These are phyloP conservation scores for Sialis lutaria DNA, from an alignment of 2,888 invertebrate species.

Conservation along the genomic window DNA sequence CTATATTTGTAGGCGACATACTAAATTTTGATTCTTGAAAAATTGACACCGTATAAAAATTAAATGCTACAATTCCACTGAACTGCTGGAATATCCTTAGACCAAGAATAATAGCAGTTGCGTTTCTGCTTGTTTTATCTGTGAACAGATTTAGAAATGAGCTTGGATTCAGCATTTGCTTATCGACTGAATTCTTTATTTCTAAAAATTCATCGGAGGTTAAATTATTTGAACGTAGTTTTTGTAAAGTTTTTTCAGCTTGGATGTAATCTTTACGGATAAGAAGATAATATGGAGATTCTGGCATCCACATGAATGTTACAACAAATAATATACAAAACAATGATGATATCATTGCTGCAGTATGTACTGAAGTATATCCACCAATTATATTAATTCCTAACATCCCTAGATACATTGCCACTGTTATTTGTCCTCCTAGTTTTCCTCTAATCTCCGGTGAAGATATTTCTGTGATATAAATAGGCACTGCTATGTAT, in stretches of 20 bases:
- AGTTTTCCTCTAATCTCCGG: constrained; percentile 37
- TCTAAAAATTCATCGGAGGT: constrained; percentile 8
- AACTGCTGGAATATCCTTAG: constrained; percentile 8
- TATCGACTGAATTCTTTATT: constrained; percentile 5
- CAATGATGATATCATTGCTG: constrained; percentile 35
- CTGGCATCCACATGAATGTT: constrained; percentile 43
- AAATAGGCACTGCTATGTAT: constrained; percentile 33
- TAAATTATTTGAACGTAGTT: background rate
- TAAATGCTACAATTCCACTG: constrained; percentile 31
- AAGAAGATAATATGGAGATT: constrained; percentile 31
- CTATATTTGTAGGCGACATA: constrained; percentile 33
- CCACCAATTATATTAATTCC: constrained; percentile 42
- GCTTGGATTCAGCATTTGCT: constrained; percentile 6
- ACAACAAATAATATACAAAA: constrained; percentile 36
- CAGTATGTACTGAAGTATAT: constrained; percentile 29
- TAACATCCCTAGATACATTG: constrained; percentile 36
- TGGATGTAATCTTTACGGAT: no score
- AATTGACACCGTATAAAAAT: constrained; percentile 43
- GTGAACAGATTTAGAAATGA: constrained; percentile 7
- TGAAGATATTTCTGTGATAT: constrained; percentile 40
- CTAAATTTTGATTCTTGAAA: constrained; percentile 30
- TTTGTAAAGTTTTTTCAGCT: no score
- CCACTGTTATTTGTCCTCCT: constrained; percentile 40
- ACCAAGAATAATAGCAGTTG: constrained; percentile 7
- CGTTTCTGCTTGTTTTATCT: constrained; percentile 8